Conservation (phyloP, 1,140 invertebrate genomes). For the Varroa destructor region DNA sequence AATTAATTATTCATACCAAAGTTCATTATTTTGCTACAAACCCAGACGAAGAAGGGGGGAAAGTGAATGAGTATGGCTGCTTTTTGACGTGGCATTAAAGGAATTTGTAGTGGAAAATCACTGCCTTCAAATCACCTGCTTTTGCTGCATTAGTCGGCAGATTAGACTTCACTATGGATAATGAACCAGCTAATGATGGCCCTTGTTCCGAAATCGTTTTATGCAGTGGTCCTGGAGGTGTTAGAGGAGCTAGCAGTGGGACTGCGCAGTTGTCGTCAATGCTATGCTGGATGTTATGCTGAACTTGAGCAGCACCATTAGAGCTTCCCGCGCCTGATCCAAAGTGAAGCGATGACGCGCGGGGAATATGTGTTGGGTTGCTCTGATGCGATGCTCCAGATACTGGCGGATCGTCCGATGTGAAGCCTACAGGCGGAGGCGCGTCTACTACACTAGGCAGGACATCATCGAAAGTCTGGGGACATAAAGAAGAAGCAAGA, state of each 20-base stretch:
- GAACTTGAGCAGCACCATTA: neutral
- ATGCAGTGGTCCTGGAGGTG: neutral
- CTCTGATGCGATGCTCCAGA: neutral
- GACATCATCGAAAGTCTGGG: constrained; percentile 4
- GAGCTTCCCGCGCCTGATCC: neutral
- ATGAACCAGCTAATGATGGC: too few species aligned
- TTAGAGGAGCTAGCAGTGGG: neutral
- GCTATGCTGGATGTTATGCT: constrained; percentile 20
- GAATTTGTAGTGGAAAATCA: too few species aligned
- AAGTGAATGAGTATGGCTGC: too few species aligned
- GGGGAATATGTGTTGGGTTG: neutral
- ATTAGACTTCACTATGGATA: too few species aligned
- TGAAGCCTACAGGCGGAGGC: constrained; percentile 12
- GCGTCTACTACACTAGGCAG: constrained; percentile 16
- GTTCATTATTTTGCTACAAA: constrained; percentile 1
- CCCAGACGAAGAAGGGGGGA: neutral
- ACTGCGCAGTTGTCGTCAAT: constrained; percentile 25
- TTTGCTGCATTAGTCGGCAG: too few species aligned
- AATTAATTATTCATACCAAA: constrained; percentile 32
- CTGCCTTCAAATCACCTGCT: too few species aligned
- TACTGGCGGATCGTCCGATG: constrained; percentile 20
- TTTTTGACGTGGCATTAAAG: too few species aligned
- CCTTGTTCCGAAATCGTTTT: too few species aligned
- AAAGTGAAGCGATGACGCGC: neutral
- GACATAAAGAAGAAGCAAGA: too few species aligned